Base-by-base conservation (phyloP, 2,797 vertebrate species). In the Pseudochromis fuscus region DNA sequence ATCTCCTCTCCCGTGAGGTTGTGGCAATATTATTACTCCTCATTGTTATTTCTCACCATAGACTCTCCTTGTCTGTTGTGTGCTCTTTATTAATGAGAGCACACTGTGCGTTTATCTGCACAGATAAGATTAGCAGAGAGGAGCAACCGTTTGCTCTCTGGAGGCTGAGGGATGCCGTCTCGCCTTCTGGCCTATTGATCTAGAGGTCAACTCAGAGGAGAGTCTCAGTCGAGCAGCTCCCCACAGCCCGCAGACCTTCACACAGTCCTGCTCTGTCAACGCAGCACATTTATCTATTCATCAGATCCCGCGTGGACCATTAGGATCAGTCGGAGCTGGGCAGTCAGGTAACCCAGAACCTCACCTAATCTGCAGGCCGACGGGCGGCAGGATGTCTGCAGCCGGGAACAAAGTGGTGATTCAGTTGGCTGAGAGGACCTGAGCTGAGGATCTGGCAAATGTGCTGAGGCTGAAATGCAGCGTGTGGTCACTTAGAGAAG, bases 81-180 rank as follows among this genome's bases (percentile, higher is more conserved):
- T 19, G 35, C 53, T 63, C 82, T 82, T 79, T 77, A 82, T 83
- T 74, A 75, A 49, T 49, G 69, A 74, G 70, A 66, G 79, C 51
- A 23, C 48, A 40, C n/a, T 3, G 37, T 61, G 52, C 69, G 53
- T 72, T 81, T 67, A 24, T 57, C 67, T 72, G 44, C 45, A 63
- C 46, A 67, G 69, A 82, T 60, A 52, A 50, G 66, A 75, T 87
- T 73, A 65, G 46, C 57, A 30, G 27, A 56, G 38, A 65, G n/a
- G 64, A 51, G 56, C 59, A 70, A 46, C 40, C 11, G 59, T 45
- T 56, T 31, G 31, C 70, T 76, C 82, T 67, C 70, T 13, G 40
- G 68, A 66, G 80, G 44, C 60, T 24, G 50, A 37, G 46, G 21
- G 21, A 55, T 48, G 28, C 60, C 11, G 16, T 67, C 58, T 72